These are phyloP conservation scores for Phodopus roborovskii DNA, from an alignment of 2,113 vertebrate species.

Conservation along the genomic window DNA sequence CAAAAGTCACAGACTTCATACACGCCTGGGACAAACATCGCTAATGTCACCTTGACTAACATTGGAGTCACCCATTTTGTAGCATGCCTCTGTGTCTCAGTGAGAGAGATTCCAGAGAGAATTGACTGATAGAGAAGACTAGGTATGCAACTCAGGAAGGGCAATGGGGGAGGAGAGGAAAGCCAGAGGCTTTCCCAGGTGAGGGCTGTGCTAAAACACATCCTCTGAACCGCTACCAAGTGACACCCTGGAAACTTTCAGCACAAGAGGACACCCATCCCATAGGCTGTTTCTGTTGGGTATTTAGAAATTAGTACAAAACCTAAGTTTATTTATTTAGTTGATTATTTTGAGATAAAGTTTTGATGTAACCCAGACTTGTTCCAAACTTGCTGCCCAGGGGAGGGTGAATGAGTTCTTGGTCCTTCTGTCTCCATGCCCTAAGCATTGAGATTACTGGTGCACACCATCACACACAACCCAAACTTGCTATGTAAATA, in stretches of 20 bases:
- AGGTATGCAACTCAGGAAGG: background rate
- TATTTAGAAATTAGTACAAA: background rate
- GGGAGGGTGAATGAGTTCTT: background rate
- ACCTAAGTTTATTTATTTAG: background rate
- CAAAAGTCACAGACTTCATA: background rate
- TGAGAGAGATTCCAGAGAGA: background rate
- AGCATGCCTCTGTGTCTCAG: background rate
- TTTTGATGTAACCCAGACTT: background rate
- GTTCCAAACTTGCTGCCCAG: background rate
- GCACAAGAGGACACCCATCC: background rate
- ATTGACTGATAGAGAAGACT: too few relatives aligned
- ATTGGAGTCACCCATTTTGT: background rate
- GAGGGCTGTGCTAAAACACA: background rate
- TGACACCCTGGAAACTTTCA: background rate
- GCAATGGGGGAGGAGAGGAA: background rate
- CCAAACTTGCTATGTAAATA: background rate
- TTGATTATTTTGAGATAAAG: background rate
- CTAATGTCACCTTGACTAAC: background rate
- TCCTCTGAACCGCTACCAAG: too few relatives aligned
- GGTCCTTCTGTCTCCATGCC: background rate
- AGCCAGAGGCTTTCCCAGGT: background rate
- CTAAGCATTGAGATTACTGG: background rate
- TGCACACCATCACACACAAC: background rate
- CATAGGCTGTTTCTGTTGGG: background rate
- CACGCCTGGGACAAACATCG: background rate